Evolutionary conservation across 2,888 invertebrate species (phyloP), one percentile per base, ranked within the genome.

Genomic region (Morinoia aosen): DNA sequence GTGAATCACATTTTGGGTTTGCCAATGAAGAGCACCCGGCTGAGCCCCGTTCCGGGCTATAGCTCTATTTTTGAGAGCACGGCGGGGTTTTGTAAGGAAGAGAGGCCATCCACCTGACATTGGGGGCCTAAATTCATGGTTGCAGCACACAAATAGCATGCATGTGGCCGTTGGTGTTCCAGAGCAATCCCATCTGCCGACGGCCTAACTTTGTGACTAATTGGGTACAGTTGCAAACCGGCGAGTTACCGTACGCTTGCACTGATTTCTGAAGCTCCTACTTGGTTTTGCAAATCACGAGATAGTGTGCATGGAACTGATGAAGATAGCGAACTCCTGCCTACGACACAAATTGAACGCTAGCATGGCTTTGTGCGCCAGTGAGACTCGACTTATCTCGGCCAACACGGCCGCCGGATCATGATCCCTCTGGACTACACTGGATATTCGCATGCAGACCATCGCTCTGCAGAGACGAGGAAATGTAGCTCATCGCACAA

Each of bases 201-300:
- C 56, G 93, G 57, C 48, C 57, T 57, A 93, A 93, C 93, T 93
- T 93, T 93, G 93, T 93, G 57, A 93, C 93, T 57, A 93, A 93
- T 57, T 93, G 93, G 93, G 56, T 93, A 48, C 93, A 58, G 57
- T 93, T 33, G 33, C 56, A n/a, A 93, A 33, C 48, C 25, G 56
- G 33, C 57, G 48, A 39, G 56, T 48, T 39, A 19, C 93, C 25
- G 19, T 33, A 56, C 93, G 16, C 48, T 93, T 39, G 90, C 90
- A 90, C 40, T 90, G 90, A 90, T 90, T 90, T 48, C 90, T 90
- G 90, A 39, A 40, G 93, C 93, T 93, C 25, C n/a, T 93, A 57
- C 93, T 93, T 93, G 93, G 57, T 57, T 93, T 57, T 93, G 57
- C 93, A 93, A 93, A 93, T 93, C 93, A 93, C 57, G 56, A 25